phyloP scores from a whole-genome alignment of 2,113 vertebrate genomes.

The Eclectus roratus region DNA sequence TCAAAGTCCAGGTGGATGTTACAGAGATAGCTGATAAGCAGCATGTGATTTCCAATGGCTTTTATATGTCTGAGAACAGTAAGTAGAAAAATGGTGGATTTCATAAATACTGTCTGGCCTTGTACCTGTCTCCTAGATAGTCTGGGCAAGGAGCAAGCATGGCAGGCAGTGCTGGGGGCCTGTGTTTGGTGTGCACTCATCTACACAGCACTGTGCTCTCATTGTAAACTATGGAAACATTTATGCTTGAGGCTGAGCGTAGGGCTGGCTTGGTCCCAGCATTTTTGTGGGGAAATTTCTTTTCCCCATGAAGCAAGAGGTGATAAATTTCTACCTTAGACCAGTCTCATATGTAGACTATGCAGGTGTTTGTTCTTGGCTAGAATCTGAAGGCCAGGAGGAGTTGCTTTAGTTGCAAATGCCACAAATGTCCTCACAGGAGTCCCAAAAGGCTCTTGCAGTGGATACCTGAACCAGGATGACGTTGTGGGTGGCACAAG shows the following conservation, averaged over 20 bases:
- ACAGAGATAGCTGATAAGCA: background rate
- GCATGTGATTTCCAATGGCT: background rate
- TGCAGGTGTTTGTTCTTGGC: background rate
- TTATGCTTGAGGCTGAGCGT: background rate
- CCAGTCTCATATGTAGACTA: background rate
- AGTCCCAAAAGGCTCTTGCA: background rate
- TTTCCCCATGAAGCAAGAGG: background rate
- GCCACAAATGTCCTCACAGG: background rate
- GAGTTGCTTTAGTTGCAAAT: background rate
- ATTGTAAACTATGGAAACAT: background rate
- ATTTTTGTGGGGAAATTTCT: background rate
- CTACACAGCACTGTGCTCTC: background rate
- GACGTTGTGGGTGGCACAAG: background rate
- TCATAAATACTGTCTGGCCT: background rate
- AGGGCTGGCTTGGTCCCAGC: background rate
- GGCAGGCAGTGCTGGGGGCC: background rate
- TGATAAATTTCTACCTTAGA: background rate
- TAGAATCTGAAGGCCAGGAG: background rate
- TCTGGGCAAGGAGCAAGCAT: background rate
- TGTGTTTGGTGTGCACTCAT: background rate
- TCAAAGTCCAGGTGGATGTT: slow-evolving; percentile 54
- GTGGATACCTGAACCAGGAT: background rate
- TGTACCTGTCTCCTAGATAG: background rate
- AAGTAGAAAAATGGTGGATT: slow-evolving; percentile 44
- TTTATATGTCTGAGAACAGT: slow-evolving; percentile 64